Evolutionary conservation across 1,140 invertebrate genomes (phyloP).

Genomic region (Thrips palmi): DNA sequence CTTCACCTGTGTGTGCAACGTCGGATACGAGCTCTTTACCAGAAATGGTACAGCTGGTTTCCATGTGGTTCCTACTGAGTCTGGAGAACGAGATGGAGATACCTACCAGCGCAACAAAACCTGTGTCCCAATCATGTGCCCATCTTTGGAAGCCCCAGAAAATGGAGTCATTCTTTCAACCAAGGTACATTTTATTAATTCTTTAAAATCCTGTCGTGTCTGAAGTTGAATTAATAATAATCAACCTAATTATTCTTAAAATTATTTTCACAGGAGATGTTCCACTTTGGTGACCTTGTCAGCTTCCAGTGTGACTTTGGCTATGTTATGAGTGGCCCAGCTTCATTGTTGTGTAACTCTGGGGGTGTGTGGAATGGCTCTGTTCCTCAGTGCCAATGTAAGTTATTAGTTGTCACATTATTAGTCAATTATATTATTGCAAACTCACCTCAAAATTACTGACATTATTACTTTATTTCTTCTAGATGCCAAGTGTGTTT

Average conservation of each 20-base stretch:
- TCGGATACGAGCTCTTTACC: slow-evolving; percentile 80
- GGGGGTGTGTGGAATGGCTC: slow-evolving; percentile 87
- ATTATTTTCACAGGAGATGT: slow-evolving; percentile 35
- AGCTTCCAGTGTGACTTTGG: slow-evolving; percentile 91
- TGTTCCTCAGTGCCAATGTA: slow-evolving; percentile 80
- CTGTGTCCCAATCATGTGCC: slow-evolving; percentile 84
- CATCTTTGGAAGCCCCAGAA: slow-evolving; percentile 54
- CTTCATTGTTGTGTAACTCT: slow-evolving; percentile 69
- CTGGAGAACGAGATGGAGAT: slow-evolving; percentile 72
- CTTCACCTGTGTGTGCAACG: slow-evolving; percentile 75
- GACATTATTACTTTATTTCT: slow-evolving; percentile 9
- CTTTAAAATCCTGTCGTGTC: not conserved
- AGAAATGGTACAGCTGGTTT: slow-evolving; percentile 86
- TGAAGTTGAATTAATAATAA: not conserved
- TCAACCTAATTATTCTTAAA: no score
- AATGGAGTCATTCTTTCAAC: slow-evolving; percentile 79
- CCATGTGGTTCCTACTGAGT: slow-evolving; percentile 59
- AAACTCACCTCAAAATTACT: not conserved
- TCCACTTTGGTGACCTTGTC: slow-evolving; percentile 79
- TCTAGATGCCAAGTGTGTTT: slow-evolving; percentile 72
- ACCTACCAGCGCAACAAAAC: slow-evolving; percentile 84
- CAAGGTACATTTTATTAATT: slow-evolving; percentile 25
- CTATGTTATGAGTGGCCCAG: slow-evolving; percentile 72
- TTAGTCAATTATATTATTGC: slow-evolving; percentile 1
- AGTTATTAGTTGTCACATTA: slow-evolving; percentile 20